Conservation (phyloP, 1,140 invertebrate genomes). For the Drosophila saltans region DNA sequence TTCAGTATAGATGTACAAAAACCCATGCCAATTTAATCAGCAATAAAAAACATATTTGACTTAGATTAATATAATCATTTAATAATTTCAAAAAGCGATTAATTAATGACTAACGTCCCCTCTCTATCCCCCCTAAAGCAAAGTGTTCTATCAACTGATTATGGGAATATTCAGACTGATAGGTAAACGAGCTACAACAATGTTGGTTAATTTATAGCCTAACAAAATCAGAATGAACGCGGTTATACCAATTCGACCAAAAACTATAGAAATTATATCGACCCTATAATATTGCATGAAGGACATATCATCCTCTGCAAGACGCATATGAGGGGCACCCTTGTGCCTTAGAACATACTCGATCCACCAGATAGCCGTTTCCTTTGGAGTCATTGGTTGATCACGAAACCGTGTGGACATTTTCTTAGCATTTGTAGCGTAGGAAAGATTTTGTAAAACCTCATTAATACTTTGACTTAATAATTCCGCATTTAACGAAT, state of each 20-base stretch:
- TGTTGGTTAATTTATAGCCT: neutral
- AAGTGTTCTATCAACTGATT: neutral
- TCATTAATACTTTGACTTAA: conserved; percentile 9
- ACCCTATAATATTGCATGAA: conserved; percentile 7
- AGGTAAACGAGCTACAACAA: neutral
- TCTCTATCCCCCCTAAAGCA: no score
- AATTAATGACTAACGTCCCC: no score
- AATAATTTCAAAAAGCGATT: no score
- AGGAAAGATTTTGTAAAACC: conserved; percentile 37
- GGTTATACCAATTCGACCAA: conserved; percentile 1
- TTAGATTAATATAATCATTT: no score
- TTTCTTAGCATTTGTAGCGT: conserved; percentile 35
- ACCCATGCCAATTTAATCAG: no score
- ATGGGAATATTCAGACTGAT: neutral
- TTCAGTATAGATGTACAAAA: no score
- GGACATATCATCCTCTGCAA: conserved; percentile 47
- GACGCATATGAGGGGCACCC: conserved; percentile 81
- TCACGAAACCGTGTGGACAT: conserved; percentile 84
- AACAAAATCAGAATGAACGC: neutral
- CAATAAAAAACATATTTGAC: no score
- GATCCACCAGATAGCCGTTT: conserved; percentile 86
- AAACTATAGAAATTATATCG: neutral
- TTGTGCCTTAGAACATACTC: conserved; percentile 84
- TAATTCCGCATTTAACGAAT: conserved; percentile 22
- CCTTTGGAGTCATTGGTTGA: conserved; percentile 84